Evolutionary conservation across 2,113 vertebrate genomes (phyloP), one percentile per base, ranked within the genome.

Genomic region (Leptobrachium ailaonicum): DNA sequence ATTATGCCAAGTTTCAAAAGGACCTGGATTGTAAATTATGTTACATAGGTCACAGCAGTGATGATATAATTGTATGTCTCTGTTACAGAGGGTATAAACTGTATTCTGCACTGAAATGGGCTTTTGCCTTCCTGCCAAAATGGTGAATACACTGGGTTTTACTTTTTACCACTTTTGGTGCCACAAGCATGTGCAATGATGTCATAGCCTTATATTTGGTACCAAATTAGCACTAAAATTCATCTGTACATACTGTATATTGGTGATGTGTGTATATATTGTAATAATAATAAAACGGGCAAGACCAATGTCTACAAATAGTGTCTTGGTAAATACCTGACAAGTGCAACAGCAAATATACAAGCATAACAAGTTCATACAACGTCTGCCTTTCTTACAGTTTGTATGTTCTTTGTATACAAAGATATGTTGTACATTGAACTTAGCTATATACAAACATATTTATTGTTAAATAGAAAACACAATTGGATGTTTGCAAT

Each of bases 341-440:
- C 77, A 79, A 79, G 66, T 54, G 77, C 77, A 79, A 79, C 77
- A 79, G 68, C 70, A 66, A 64, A 64, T 71, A 32, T 71, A 62
- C 58, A 50, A 71, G 69, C 50, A 13, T 14, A 60, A 60, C 10
- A 13, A 2, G 3, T 60, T 60, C 6, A 8, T 50, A 50, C 47
- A 50, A 50, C 8, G 47, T 32, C 47, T 50, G 47, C 47, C 47
- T 50, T 50, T 50, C 47, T 50, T 5, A 50, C 47, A 50, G 8
- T 8, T 50, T 50, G 47, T 50, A 5, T 50, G 8, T 50, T 50
- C 47, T 5, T 50, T 50, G 47, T 50, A 50, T 50, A 50, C 4
- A 50, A 50, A 47, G 45, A 50, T 50, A 50, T 50, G 47, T 50
- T 50, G 47, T 50, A 60, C 56, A 60, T 12, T 60, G 56, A 12